phyloP scores from a whole-genome alignment of 2,888 invertebrate genomes.

The Dioctria linearis region DNA sequence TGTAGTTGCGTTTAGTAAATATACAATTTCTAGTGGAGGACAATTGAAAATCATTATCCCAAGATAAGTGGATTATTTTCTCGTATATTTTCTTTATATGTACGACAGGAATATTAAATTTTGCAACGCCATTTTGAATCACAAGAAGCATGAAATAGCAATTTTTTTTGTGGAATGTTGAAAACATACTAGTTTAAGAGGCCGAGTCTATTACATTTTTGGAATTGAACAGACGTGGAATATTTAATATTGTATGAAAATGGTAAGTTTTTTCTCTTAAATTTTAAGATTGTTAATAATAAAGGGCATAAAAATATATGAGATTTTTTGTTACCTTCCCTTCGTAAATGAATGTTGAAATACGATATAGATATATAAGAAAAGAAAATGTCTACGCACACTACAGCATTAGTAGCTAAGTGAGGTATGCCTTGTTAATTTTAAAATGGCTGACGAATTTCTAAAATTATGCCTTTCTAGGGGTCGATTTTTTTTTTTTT shows the following conservation, averaged over 20 bases:
- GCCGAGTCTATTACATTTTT: slow-evolving; percentile 16
- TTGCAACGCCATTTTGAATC: slow-evolving; percentile 34
- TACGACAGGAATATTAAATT: slow-evolving; percentile 6
- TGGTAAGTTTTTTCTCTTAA: slow-evolving; percentile 22
- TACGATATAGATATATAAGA: neutral
- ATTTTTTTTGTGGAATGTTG: slow-evolving; percentile 25
- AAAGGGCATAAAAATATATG: slow-evolving; percentile 17
- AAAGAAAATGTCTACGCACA: too few relatives aligned
- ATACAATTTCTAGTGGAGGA: neutral
- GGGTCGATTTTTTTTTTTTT: too few relatives aligned
- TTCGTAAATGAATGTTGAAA: neutral
- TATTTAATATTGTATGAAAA: neutral
- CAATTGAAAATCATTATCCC: neutral
- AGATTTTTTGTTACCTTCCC: slow-evolving; percentile 41
- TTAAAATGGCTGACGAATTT: too few relatives aligned
- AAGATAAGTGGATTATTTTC: neutral
- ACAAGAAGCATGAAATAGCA: slow-evolving; percentile 1
- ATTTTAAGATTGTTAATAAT: slow-evolving; percentile 29
- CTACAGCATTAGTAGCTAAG: too few relatives aligned
- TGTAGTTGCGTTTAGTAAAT: neutral
- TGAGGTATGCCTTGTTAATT: too few relatives aligned
- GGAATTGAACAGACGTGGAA: neutral
- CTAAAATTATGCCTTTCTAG: too few relatives aligned
- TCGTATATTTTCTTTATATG: neutral
- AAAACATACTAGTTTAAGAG: slow-evolving; percentile 36